Evolutionary conservation across 2,888 invertebrate genomes (phyloP).

Genomic region (Dione juno): DNA sequence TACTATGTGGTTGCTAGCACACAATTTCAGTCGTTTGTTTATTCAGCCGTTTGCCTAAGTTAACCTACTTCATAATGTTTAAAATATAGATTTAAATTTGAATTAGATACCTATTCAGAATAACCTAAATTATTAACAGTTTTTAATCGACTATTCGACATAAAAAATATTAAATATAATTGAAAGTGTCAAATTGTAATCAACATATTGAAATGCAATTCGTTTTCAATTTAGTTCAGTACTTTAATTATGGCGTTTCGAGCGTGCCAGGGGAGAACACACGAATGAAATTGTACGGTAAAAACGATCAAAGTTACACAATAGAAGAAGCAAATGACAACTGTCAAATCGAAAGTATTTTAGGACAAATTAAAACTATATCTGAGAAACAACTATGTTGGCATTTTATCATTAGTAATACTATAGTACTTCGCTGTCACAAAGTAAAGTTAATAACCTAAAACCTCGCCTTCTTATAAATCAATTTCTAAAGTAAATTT

Average conservation of each 20-base stretch:
- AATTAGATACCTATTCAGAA: neutral
- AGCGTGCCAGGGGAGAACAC: no score
- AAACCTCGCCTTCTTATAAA: neutral
- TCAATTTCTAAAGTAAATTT: conserved; percentile 8
- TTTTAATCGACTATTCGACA: no score
- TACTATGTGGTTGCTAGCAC: conserved; percentile 15
- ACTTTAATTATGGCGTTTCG: no score
- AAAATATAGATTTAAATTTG: neutral
- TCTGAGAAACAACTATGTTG: no score
- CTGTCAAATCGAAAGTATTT: no score
- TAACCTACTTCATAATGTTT: neutral
- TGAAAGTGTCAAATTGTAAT: no score
- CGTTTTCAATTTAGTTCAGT: neutral
- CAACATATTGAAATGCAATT: neutral
- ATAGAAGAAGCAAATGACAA: no score
- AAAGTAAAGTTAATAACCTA: neutral
- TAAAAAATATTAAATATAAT: no score
- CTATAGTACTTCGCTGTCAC: neutral
- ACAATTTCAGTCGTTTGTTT: conserved; percentile 22
- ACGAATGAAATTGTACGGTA: no score
- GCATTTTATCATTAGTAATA: neutral
- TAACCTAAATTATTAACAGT: neutral
- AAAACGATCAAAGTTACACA: no score
- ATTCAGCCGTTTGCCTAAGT: conserved; percentile 26
- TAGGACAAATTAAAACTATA: no score